phyloP scores from a whole-genome alignment of 2,797 vertebrate species.

The Etheostoma nigrum region DNA sequence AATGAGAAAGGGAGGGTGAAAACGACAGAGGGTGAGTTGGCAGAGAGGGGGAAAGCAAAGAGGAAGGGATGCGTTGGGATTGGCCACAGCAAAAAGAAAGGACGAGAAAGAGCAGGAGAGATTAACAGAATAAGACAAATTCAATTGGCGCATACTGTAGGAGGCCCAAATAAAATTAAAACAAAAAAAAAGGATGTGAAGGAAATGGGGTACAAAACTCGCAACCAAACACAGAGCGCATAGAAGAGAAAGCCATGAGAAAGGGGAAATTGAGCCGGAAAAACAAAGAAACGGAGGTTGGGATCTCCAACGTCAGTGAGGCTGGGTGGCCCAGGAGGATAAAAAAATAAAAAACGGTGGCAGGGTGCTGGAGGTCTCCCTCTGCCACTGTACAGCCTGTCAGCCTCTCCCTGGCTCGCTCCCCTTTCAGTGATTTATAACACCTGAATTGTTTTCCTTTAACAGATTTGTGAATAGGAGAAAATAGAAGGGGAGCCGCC shows the following conservation, averaged over 20 bases:
- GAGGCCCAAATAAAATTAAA: slow-evolving; percentile 40
- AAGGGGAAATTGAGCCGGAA: slow-evolving; percentile 64
- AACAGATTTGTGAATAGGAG: slow-evolving; percentile 66
- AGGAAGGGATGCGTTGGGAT: slow-evolving; percentile 59
- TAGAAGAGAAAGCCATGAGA: slow-evolving; percentile 53
- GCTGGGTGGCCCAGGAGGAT: slow-evolving; percentile 73
- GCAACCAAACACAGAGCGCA: slow-evolving; percentile 51
- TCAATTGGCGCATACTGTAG: slow-evolving; percentile 53
- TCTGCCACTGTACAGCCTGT: slow-evolving; percentile 72
- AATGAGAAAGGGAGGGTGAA: slow-evolving; percentile 47
- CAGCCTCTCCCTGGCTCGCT: slow-evolving; percentile 60
- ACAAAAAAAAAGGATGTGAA: slow-evolving; percentile 39
- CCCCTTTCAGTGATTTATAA: slow-evolving; percentile 73
- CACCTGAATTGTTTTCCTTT: slow-evolving; percentile 72
- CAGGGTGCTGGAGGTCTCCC: slow-evolving; percentile 66
- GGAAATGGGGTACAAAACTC: slow-evolving; percentile 66
- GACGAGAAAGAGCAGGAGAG: slow-evolving; percentile 64
- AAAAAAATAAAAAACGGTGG: slow-evolving; percentile 34
- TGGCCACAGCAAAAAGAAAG: slow-evolving; percentile 58
- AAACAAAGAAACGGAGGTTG: slow-evolving; percentile 73
- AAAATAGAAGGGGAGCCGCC: slow-evolving; percentile 31
- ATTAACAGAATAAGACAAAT: slow-evolving; percentile 72
- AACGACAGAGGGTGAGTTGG: slow-evolving; percentile 55
- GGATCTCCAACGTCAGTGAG: slow-evolving; percentile 62
- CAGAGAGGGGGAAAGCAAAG: slow-evolving; percentile 46